These are phyloP conservation scores for Amphibalanus amphitrite DNA, from an alignment of 1,140 invertebrate genomes.

Conservation along the genomic window DNA sequence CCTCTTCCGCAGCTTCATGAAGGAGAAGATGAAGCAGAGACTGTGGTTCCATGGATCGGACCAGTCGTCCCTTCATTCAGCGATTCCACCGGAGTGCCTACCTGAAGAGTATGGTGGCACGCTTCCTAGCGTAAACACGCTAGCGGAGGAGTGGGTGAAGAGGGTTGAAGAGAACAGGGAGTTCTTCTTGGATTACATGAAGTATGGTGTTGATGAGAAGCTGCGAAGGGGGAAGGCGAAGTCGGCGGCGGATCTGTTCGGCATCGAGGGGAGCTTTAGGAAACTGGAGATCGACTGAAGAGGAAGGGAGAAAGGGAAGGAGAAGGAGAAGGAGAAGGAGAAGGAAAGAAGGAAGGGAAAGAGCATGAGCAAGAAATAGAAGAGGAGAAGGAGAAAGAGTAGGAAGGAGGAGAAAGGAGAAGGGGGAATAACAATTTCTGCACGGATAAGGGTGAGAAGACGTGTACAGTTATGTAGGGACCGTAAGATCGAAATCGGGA, in stretches of 20 bases:
- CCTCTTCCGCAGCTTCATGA: not conserved
- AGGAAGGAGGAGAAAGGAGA: too few relatives aligned
- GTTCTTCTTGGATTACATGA: not conserved
- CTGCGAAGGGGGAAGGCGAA: not conserved
- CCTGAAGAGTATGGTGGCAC: not conserved
- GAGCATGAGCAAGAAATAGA: too few relatives aligned
- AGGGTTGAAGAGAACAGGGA: not conserved
- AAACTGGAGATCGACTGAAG: not conserved
- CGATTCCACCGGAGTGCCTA: not conserved
- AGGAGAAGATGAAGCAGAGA: not conserved
- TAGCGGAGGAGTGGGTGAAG: not conserved
- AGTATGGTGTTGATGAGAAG: not conserved
- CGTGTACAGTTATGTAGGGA: too few relatives aligned
- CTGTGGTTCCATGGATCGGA: not conserved
- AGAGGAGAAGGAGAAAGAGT: too few relatives aligned
- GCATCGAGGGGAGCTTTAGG: not conserved
- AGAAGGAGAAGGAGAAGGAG: too few relatives aligned
- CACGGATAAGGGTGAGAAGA: too few relatives aligned
- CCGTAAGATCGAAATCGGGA: too few relatives aligned
- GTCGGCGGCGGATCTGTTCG: not conserved
- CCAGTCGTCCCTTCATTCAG: not conserved
- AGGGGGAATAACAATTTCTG: too few relatives aligned
- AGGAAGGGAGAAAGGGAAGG: too few relatives aligned
- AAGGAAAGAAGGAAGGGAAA: too few relatives aligned
- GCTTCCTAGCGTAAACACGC: not conserved